phyloP scores from a whole-genome alignment of 2,113 vertebrate genomes.

The cat (Felis catus) region F.catus_Fca126_mat1.0 CM031417.1:114067501-114068000 shows the following conservation, averaged over 20 bases:
- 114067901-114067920: background rate
- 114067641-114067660: background rate
- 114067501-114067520: background rate
- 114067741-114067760: background rate
- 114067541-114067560: background rate
- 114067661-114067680: background rate
- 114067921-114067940: background rate
- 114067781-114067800: background rate
- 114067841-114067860: background rate
- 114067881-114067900: background rate
- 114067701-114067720: background rate
- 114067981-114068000: constrained; percentile 48
- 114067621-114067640: background rate
- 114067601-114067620: background rate
- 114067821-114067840: background rate
- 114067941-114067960: constrained; percentile 4
- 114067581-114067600: constrained; percentile 31
- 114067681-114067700: background rate
- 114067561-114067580: background rate
- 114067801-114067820: background rate
- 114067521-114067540: background rate
- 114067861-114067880: background rate
- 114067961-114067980: constrained; percentile 2
- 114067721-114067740: background rate
- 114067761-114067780: background rate